Conservation (phyloP, 1,140 invertebrate genomes). For the Proctacanthus coquilletti region DNA sequence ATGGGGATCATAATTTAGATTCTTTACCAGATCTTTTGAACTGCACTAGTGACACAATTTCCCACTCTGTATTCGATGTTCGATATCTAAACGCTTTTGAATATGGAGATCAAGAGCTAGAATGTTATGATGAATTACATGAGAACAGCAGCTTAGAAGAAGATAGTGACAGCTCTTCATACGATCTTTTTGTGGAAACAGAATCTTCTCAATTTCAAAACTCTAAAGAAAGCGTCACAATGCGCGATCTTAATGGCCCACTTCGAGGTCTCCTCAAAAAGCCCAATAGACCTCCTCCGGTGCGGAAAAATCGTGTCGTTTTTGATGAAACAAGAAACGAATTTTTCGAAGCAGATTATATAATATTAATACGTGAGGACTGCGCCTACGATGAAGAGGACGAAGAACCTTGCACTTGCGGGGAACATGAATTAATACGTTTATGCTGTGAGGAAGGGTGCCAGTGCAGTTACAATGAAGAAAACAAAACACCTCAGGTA, state of each 20-base stretch:
- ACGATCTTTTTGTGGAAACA: no score
- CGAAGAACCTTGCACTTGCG: slow-evolving; percentile 56
- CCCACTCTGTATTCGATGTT: slow-evolving; percentile 21
- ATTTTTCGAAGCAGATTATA: slow-evolving; percentile 77
- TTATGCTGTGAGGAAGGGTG: slow-evolving; percentile 44
- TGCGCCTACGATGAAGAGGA: slow-evolving; percentile 62
- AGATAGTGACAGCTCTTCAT: slow-evolving; percentile 6
- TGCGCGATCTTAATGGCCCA: slow-evolving; percentile 25
- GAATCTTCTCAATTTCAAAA: neutral
- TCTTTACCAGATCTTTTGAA: no score
- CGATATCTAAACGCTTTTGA: slow-evolving; percentile 15
- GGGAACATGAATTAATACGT: slow-evolving; percentile 51
- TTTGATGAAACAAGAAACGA: slow-evolving; percentile 74
- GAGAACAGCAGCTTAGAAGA: slow-evolving; percentile 5
- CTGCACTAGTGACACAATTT: slow-evolving; percentile 9
- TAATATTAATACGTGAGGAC: slow-evolving; percentile 69
- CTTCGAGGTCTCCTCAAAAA: slow-evolving; percentile 26
- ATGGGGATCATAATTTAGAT: no score
- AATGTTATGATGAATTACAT: slow-evolving; percentile 24
- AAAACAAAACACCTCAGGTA: slow-evolving; percentile 31
- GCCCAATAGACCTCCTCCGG: slow-evolving; percentile 25
- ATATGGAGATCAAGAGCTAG: slow-evolving; percentile 6
- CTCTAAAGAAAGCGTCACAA: slow-evolving; percentile 4
- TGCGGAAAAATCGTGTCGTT: slow-evolving; percentile 54
- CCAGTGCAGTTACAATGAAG: slow-evolving; percentile 33